Conservation (phyloP, 2,113 vertebrate species). For the Macquaria ambigua region DNA sequence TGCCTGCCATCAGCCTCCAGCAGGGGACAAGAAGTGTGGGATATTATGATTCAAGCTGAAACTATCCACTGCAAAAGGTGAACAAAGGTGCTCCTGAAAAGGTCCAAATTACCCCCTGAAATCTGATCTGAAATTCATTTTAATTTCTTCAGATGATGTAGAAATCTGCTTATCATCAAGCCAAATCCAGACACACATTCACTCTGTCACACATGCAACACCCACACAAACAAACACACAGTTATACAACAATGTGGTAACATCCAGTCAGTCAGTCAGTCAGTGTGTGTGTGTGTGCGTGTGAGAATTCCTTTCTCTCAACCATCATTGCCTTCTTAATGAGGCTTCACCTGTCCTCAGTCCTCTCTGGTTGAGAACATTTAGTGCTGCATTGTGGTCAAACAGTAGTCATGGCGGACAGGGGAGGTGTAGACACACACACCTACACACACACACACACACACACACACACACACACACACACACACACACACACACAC, state of each 20-base stretch:
- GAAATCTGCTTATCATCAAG: background rate
- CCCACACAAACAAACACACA: background rate
- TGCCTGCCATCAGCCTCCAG: background rate
- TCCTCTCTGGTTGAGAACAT: conserved; percentile 16
- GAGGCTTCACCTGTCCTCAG: conserved; percentile 5
- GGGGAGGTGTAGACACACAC: background rate
- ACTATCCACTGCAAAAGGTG: background rate
- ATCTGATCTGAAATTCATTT: background rate
- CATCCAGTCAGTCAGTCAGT: background rate
- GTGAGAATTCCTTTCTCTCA: conserved; percentile 2
- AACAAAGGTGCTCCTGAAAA: background rate
- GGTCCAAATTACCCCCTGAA: background rate
- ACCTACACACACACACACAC: background rate
- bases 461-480: conserved; percentile 2
- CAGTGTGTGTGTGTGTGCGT: background rate
- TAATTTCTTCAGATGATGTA: background rate
- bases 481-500: conserved; percentile 7
- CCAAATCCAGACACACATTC: background rate
- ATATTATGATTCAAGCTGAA: background rate
- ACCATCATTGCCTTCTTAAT: conserved; percentile 26
- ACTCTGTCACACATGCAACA: background rate
- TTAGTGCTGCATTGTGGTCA: conserved; percentile 13
- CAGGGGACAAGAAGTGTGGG: background rate
- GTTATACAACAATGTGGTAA: background rate
- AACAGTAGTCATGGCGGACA: background rate